Conservation (phyloP, 2,113 vertebrate genomes). For the Xiphias gladius region DNA sequence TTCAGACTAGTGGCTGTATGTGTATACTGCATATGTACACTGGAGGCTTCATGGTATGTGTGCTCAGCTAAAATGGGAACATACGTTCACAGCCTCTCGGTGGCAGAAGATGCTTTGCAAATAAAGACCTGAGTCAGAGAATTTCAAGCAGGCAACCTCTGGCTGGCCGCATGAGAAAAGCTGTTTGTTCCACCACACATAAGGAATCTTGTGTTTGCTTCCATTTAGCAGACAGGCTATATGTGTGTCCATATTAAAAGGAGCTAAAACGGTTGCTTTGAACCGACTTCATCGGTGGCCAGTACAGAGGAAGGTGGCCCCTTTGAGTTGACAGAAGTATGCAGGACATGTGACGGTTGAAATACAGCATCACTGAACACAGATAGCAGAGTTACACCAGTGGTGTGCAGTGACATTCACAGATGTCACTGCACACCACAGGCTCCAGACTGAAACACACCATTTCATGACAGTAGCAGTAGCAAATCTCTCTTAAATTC, state of each 20-base stretch:
- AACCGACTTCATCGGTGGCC: slow-evolving; percentile 20
- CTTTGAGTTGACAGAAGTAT: slow-evolving; percentile 4
- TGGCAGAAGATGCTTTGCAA: slow-evolving; percentile 31
- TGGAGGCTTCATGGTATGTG: slow-evolving; percentile 55
- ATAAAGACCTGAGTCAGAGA: slow-evolving; percentile 37
- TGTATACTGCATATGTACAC: slow-evolving; percentile 35
- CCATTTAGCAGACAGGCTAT: slow-evolving; percentile 14
- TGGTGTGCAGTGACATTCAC: too few species aligned
- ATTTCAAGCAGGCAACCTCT: slow-evolving; percentile 6
- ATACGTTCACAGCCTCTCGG: slow-evolving; percentile 12
- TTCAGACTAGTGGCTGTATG: slow-evolving; percentile 46
- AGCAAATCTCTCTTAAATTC: too few species aligned
- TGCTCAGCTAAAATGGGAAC: slow-evolving; percentile 67
- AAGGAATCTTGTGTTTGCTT: slow-evolving; percentile 16
- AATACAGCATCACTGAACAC: neutral
- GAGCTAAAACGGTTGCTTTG: slow-evolving; percentile 23
- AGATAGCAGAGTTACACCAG: neutral
- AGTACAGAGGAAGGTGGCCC: slow-evolving; percentile 28
- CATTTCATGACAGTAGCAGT: too few species aligned
- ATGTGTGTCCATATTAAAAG: neutral
- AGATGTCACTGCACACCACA: neutral
- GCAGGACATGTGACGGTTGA: neutral
- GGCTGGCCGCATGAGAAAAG: slow-evolving; percentile 3
- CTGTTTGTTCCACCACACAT: slow-evolving; percentile 37
- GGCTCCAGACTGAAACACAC: neutral